Evolutionary conservation across 2,113 vertebrate species (phyloP).

Genomic region (Megaceryle torquata): DNA sequence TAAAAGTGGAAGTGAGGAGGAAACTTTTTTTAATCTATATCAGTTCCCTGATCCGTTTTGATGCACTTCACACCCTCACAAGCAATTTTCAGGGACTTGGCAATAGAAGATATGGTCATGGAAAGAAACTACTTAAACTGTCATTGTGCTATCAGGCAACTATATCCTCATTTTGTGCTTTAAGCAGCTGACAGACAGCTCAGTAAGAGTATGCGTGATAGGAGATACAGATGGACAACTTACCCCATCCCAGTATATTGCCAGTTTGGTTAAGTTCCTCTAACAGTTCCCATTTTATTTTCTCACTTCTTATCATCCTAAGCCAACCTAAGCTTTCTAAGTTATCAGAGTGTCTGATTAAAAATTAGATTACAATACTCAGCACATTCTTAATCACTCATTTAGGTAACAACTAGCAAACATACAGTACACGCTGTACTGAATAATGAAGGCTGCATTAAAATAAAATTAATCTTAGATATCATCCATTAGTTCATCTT

Average conservation of each 20-base stretch:
- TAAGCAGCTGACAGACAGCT: slow-evolving; percentile 17
- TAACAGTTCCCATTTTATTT: neutral
- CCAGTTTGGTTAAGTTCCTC: neutral
- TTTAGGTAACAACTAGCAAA: neutral
- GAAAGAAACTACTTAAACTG: slow-evolving; percentile 32
- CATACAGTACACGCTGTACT: neutral
- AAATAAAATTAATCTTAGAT: neutral
- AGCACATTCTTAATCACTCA: neutral
- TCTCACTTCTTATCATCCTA: neutral
- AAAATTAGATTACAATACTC: neutral
- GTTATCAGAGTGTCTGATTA: neutral
- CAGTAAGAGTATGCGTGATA: neutral
- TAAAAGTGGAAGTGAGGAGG: neutral
- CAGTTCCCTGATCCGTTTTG: neutral
- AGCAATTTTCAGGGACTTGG: slow-evolving; percentile 7
- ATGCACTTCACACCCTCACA: slow-evolving; percentile 11
- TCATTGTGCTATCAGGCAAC: neutral
- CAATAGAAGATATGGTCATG: neutral
- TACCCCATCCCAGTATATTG: neutral
- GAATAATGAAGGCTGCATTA: neutral
- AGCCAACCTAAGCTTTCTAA: neutral
- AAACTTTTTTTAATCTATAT: slow-evolving; percentile 32
- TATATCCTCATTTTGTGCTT: neutral
- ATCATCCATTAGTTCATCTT: neutral
- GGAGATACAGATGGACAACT: neutral